These are phyloP conservation scores for Zapus hudsonius DNA, from an alignment of 2,113 vertebrate species.

Conservation along the genomic window DNA sequence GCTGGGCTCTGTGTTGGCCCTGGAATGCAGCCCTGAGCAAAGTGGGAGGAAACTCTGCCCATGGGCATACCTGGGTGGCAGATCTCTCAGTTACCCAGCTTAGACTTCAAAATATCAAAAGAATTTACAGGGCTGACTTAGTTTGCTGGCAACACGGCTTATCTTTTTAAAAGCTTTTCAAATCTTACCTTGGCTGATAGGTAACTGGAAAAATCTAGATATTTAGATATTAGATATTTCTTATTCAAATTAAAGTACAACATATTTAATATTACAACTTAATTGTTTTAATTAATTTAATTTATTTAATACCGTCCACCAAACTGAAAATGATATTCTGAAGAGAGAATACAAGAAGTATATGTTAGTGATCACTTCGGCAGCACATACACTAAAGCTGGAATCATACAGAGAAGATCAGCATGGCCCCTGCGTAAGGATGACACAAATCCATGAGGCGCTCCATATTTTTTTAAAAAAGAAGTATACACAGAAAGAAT, in stretches of 20 bases:
- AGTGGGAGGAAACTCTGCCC: neutral
- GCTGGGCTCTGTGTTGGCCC: neutral
- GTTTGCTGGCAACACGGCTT: neutral
- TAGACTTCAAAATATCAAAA: constrained; percentile 7
- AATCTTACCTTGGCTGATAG: constrained; percentile 1
- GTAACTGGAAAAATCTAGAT: constrained; percentile 13
- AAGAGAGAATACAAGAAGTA: neutral
- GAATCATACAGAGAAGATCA: too few relatives aligned
- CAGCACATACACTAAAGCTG: too few relatives aligned
- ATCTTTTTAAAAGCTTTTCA: constrained; percentile 21
- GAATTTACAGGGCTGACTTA: neutral
- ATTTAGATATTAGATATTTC: constrained; percentile 33
- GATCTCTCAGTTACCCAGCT: neutral
- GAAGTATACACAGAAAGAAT: neutral
- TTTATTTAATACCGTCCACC: neutral
- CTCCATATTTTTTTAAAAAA: too few relatives aligned
- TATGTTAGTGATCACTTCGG: too few relatives aligned
- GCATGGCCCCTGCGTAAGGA: too few relatives aligned
- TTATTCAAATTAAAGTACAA: constrained; percentile 40
- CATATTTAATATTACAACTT: constrained; percentile 52
- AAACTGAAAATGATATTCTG: constrained; percentile 38
- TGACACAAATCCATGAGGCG: too few relatives aligned
- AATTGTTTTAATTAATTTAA: too few relatives aligned
- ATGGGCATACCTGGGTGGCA: neutral
- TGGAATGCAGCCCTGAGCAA: neutral